These are phyloP conservation scores for Lasiurus cinereus DNA, from an alignment of 2,113 vertebrate genomes.

Conservation along the genomic window DNA sequence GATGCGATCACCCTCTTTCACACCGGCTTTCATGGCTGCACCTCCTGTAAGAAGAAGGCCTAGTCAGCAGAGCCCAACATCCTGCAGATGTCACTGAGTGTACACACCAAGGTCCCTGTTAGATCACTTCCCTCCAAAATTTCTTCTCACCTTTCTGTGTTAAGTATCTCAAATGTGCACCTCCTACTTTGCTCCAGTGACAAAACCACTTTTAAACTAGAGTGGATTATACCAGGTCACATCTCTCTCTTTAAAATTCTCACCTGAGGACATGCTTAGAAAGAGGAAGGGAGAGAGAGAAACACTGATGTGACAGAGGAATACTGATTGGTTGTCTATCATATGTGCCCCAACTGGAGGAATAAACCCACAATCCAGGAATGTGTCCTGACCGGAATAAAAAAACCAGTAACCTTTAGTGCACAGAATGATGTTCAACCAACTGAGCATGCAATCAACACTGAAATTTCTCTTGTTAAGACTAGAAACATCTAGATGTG, in stretches of 20 bases:
- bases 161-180: not conserved
- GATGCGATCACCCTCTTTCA: slow-evolving; percentile 97
- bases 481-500: slow-evolving; percentile 13
- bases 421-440: not conserved
- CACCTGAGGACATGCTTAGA: not conserved
- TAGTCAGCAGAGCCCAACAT: slow-evolving; percentile 42
- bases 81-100: not conserved
- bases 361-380: not conserved
- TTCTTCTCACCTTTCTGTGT: not conserved
- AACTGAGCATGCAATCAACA: not conserved
- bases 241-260: not conserved
- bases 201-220: not conserved
- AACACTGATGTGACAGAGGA: not conserved
- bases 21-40: slow-evolving; percentile 95
- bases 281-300: not conserved
- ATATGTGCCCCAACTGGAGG: not conserved
- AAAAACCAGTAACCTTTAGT: not conserved
- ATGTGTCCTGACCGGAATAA: not conserved
- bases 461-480: not conserved
- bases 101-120: not conserved
- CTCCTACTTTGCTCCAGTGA: not conserved
- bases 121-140: not conserved
- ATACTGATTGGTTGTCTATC: not conserved
- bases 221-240: not conserved
- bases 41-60: slow-evolving; percentile 88